A percentile compares a stretch with the other conserved stretches of the same genome.
These are phyloP conservation scores for Didymodactylos carnosus DNA, from an alignment of 2,888 invertebrate species.

Conservation along the genomic window DNA sequence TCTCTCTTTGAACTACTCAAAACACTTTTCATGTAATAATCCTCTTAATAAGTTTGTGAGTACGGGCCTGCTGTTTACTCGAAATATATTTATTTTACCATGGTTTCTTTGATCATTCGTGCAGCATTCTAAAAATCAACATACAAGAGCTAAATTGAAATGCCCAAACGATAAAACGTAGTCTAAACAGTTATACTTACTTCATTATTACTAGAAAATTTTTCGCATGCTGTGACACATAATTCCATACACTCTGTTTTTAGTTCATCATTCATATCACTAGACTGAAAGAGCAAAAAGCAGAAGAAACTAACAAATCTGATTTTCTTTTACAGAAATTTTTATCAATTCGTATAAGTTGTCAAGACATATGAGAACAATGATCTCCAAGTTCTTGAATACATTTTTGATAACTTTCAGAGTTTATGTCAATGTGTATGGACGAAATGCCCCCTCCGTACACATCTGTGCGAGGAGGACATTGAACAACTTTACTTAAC, in stretches of 20 bases:
- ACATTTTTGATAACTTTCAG: too few species aligned
- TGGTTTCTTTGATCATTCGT: conserved; percentile 71
- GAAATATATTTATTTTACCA: conserved; percentile 38
- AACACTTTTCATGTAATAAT: too few species aligned
- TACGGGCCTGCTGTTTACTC: too few species aligned
- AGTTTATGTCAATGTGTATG: too few species aligned
- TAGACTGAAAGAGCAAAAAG: neutral
- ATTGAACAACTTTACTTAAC: too few species aligned
- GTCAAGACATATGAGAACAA: neutral
- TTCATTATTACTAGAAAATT: conserved; percentile 63
- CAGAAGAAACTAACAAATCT: neutral
- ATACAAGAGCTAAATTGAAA: neutral
- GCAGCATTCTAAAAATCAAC: conserved; percentile 52
- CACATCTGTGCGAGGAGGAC: too few species aligned
- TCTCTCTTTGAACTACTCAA: too few species aligned
- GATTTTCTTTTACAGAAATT: too few species aligned
- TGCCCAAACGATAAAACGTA: neutral
- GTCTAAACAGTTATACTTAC: conserved; percentile 32
- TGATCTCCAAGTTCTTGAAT: neutral
- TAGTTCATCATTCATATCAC: conserved; percentile 80
- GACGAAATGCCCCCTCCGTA: too few species aligned
- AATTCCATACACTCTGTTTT: conserved; percentile 67
- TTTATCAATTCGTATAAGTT: too few species aligned
- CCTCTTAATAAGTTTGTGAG: too few species aligned
- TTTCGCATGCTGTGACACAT: conserved; percentile 78